A percentile compares a stretch with the other conserved stretches of the same genome.
phyloP scores from a whole-genome alignment of 2,888 invertebrate species.

The Nudaria mundana region DNA sequence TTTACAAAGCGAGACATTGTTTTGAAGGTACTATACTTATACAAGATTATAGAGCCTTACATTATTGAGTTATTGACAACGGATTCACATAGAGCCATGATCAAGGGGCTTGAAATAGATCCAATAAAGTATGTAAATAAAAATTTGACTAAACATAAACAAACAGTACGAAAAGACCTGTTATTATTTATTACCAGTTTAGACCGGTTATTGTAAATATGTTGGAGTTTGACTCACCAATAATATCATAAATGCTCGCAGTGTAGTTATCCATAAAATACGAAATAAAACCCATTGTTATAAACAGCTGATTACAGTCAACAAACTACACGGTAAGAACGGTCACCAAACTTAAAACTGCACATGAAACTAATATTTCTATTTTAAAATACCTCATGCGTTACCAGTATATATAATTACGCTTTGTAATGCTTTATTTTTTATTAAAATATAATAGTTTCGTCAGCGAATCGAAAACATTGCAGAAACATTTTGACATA shows the following conservation, averaged over 20 bases:
- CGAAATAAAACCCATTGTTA: constrained; percentile 60
- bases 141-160: no score
- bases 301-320: constrained; percentile 27
- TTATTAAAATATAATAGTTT: constrained; percentile 21
- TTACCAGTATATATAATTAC: constrained; percentile 35
- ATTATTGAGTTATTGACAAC: no score
- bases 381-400: constrained; percentile 26
- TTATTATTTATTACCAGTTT: no score
- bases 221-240: constrained; percentile 67
- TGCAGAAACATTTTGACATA: constrained; percentile 1
- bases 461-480: constrained; percentile 30
- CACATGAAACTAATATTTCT: constrained; percentile 29
- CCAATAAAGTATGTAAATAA: no score
- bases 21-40: no score
- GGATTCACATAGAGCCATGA: no score
- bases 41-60: no score
- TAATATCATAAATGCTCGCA: constrained; percentile 64
- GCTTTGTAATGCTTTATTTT: constrained; percentile 39
- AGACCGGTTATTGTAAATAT: no score
- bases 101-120: no score
- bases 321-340: constrained; percentile 22
- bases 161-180: no score
- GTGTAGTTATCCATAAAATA: constrained; percentile 66
- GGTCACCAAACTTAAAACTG: constrained; percentile 20
- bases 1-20: no score